Percentiles rank a stretch among this genome's conserved stretches.
These are phyloP conservation scores for Halcyon badia DNA, from an alignment of 2,797 vertebrate genomes.

Conservation along the genomic window DNA sequence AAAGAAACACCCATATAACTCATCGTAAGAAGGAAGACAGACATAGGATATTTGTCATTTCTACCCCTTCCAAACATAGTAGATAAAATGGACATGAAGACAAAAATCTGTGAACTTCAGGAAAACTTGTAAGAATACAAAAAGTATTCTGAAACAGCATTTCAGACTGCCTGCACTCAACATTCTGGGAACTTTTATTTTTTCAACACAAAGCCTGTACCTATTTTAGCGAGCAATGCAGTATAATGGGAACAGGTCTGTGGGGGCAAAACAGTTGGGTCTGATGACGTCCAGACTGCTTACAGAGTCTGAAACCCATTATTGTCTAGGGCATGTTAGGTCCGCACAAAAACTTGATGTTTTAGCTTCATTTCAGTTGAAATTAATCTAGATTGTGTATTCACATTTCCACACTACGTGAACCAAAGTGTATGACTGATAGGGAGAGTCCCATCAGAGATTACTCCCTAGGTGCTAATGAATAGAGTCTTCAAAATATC, in stretches of 20 bases:
- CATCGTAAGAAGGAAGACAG: not conserved
- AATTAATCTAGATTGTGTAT: not conserved
- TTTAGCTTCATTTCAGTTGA: not conserved
- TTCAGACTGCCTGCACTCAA: not conserved
- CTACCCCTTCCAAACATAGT: not conserved
- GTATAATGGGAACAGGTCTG: not conserved
- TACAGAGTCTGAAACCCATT: not conserved
- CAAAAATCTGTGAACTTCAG: not conserved
- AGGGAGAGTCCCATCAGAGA: not conserved
- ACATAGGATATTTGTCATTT: not conserved
- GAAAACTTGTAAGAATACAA: not conserved
- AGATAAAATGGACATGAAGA: not conserved
- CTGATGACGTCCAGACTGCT: not conserved
- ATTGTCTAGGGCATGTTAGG: not conserved
- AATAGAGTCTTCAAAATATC: not conserved
- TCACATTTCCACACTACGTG: not conserved
- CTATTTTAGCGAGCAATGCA: rapidly evolving
- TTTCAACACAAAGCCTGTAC: not conserved
- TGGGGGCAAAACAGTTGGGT: not conserved
- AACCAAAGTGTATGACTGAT: not conserved
- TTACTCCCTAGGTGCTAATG: not conserved
- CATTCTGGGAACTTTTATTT: not conserved
- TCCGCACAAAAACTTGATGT: not conserved
- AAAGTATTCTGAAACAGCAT: not conserved
- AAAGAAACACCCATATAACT: not conserved